Percentiles rank a stretch among this genome's conserved stretches.
phyloP scores from a whole-genome alignment of 2,888 invertebrate genomes.

The Blomia tropicalis region DNA sequence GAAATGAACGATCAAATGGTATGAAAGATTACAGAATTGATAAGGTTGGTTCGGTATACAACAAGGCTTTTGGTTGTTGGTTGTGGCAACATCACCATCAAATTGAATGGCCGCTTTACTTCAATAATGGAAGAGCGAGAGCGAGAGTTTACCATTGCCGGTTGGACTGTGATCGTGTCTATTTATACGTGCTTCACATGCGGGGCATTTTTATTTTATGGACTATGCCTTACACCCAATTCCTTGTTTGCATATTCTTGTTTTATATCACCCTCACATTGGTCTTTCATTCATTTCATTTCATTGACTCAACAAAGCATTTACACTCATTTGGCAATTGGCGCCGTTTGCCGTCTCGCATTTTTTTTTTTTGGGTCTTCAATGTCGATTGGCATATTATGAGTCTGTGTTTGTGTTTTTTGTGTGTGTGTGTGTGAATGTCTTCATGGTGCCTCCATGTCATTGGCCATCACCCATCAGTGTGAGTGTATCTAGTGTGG shows the following conservation, averaged over 20 bases:
- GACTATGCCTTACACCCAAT: neutral
- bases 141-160: too few species aligned
- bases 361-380: too few species aligned
- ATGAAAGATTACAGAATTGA: neutral
- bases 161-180: neutral
- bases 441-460: too few species aligned
- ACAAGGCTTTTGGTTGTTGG: neutral
- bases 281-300: too few species aligned
- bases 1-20: too few species aligned
- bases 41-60: neutral
- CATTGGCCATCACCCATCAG: neutral
- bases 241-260: slow-evolving; percentile 9
- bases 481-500: too few species aligned
- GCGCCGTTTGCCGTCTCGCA: neutral
- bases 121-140: neutral
- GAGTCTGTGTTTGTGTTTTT: too few species aligned
- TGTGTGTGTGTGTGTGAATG: too few species aligned
- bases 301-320: too few species aligned
- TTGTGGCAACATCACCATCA: neutral
- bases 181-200: neutral
- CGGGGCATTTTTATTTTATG: neutral
- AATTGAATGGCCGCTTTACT: slow-evolving; percentile 3
- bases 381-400: too few species aligned
- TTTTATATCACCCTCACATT: neutral
- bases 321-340: neutral